phyloP scores from a whole-genome alignment of 2,797 vertebrate species.

The Gambusia yucatana region DNA sequence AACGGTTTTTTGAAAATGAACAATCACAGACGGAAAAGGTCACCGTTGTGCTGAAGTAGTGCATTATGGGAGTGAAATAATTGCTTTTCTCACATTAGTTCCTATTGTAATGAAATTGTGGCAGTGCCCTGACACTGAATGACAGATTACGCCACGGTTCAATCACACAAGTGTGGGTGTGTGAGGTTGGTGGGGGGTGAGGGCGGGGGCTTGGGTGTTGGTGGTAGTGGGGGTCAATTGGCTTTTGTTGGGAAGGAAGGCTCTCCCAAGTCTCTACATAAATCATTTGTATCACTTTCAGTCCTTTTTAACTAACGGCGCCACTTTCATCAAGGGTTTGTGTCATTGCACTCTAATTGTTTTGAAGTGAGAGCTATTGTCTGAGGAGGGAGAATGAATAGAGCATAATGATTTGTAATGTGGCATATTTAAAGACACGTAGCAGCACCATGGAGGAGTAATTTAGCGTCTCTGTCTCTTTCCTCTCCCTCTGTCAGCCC shows the following conservation, averaged over 20 bases:
- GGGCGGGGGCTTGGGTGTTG: background rate
- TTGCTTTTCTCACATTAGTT: slow-evolving; percentile 80
- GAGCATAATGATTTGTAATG: slow-evolving; percentile 69
- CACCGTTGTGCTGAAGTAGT: slow-evolving; percentile 75
- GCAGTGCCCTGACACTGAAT: slow-evolving; percentile 60
- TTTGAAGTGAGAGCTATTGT: slow-evolving; percentile 69
- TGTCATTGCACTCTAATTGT: slow-evolving; percentile 68
- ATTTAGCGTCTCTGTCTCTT: slow-evolving; percentile 37
- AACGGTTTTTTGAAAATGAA: slow-evolving; percentile 71
- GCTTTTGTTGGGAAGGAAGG: slow-evolving; percentile 60
- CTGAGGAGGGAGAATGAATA: slow-evolving; percentile 58
- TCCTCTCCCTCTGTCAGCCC: slow-evolving; percentile 31
- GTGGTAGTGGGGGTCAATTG: slow-evolving; percentile 53
- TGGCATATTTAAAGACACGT: slow-evolving; percentile 58
- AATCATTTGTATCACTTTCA: slow-evolving; percentile 66
- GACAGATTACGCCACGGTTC: slow-evolving; percentile 68
- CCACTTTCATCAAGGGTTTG: slow-evolving; percentile 62
- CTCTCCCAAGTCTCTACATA: slow-evolving; percentile 49
- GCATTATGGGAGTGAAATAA: slow-evolving; percentile 76
- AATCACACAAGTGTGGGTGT: slow-evolving; percentile 54
- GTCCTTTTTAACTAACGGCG: slow-evolving; percentile 49
- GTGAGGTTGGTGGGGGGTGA: background rate
- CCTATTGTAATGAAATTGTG: slow-evolving; percentile 77
- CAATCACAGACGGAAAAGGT: slow-evolving; percentile 74
- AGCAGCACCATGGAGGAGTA: background rate